These are phyloP conservation scores for Pogonomyrmex barbatus DNA, from an alignment of 1,140 invertebrate genomes.

Conservation along the genomic window DNA sequence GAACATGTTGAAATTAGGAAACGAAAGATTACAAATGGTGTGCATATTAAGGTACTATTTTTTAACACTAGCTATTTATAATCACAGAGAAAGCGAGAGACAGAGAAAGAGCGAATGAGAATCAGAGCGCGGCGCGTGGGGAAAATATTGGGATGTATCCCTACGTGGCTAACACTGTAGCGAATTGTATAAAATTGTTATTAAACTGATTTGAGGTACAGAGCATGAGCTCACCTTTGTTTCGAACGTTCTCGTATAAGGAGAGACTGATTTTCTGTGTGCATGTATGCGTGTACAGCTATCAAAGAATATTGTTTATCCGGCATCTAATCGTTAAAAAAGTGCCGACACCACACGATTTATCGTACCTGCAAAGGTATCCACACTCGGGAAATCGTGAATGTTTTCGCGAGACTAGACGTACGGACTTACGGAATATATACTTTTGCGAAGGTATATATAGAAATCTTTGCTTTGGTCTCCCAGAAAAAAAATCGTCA, in stretches of 20 bases:
- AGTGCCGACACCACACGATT: constrained; percentile 31
- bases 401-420: constrained; percentile 38
- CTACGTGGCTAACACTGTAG: constrained; percentile 65
- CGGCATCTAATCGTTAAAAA: constrained; percentile 32
- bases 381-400: constrained; percentile 58
- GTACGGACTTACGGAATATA: background rate
- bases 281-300: constrained; percentile 46
- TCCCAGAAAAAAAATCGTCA: constrained; percentile 14
- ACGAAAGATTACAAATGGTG: constrained; percentile 74
- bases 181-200: constrained; percentile 76
- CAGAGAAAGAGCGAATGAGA: constrained; percentile 1
- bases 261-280: constrained; percentile 46
- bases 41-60: constrained; percentile 79
- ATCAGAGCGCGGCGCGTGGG: constrained; percentile 62
- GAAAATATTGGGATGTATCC: constrained; percentile 61
- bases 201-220: constrained; percentile 73
- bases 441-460: constrained; percentile 38
- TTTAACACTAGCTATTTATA: constrained; percentile 79
- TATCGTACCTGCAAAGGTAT: constrained; percentile 54
- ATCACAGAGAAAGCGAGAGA: constrained; percentile 65
- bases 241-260: constrained; percentile 50
- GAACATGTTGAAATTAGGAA: constrained; percentile 61
- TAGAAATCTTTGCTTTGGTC: constrained; percentile 23
- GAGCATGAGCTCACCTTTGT: constrained; percentile 68
- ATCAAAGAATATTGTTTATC: constrained; percentile 62